Conservation (phyloP, 1,140 invertebrate species). For the Drosophila ficusphila region DNA sequence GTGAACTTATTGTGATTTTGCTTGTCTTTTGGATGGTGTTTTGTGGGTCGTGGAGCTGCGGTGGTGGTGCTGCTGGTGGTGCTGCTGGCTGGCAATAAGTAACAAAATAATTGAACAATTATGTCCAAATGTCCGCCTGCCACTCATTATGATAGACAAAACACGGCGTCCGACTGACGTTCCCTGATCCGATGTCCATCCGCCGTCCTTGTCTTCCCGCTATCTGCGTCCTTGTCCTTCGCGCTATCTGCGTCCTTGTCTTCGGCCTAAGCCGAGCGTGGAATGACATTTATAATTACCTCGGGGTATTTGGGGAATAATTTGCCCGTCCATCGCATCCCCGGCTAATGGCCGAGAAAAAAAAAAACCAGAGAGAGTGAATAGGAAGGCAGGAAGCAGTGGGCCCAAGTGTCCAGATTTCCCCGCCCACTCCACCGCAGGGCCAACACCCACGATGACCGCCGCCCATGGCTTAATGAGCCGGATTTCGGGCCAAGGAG, state of each 20-base stretch:
- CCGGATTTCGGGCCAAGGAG: slow-evolving; percentile 53
- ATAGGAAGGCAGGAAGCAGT: slow-evolving; percentile 28
- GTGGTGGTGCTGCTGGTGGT: background rate
- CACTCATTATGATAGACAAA: slow-evolving; percentile 83
- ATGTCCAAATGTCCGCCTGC: slow-evolving; percentile 83
- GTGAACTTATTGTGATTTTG: background rate
- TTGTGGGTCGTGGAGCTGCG: background rate
- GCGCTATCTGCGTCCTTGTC: slow-evolving; percentile 24
- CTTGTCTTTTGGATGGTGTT: background rate
- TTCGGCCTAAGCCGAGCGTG: slow-evolving; percentile 39
- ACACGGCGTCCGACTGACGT: slow-evolving; percentile 53
- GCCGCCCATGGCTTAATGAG: slow-evolving; percentile 66
- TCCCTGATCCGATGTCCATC: slow-evolving; percentile 24
- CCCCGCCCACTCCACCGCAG: slow-evolving; percentile 37
- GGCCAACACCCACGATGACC: slow-evolving; percentile 63
- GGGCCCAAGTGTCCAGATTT: slow-evolving; percentile 60
- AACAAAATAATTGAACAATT: slow-evolving; percentile 84
- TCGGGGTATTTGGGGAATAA: slow-evolving; percentile 81
- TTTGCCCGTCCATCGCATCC: slow-evolving; percentile 65
- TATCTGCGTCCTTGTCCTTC: background rate
- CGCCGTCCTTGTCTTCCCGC: slow-evolving; percentile 2
- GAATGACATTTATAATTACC: slow-evolving; percentile 84
- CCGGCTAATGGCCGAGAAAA: slow-evolving; percentile 58
- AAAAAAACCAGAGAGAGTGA: too few species aligned
- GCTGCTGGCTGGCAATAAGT: slow-evolving; percentile 59